phyloP scores from a whole-genome alignment of 2,797 vertebrate genomes.

The Cuculus canorus region DNA sequence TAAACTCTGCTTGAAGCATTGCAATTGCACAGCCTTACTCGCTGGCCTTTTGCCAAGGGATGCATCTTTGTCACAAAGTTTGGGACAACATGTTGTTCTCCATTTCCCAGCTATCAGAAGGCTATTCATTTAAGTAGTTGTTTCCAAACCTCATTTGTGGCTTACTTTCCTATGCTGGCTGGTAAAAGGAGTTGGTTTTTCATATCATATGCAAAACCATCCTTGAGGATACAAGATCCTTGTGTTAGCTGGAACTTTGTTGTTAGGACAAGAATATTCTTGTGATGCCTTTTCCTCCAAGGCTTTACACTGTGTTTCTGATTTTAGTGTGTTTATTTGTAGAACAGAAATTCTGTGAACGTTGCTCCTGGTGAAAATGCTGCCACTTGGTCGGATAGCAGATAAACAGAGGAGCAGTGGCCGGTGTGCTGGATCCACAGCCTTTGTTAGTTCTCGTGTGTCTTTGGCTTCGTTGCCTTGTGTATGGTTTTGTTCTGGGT shows the following conservation, averaged over 20 bases:
- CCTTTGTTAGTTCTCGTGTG: rapidly evolving
- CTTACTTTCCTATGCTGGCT: not conserved
- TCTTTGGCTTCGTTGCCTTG: not conserved
- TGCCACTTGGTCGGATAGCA: not conserved
- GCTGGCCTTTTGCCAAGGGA: not conserved
- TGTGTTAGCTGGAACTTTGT: not conserved
- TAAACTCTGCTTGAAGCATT: not conserved
- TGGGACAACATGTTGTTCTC: not conserved
- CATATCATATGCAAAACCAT: not conserved
- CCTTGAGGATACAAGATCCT: not conserved
- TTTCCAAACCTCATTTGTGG: not conserved
- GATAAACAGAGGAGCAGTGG: not conserved
- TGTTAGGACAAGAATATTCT: not conserved
- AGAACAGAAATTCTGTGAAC: not conserved
- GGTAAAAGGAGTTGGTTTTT: not conserved
- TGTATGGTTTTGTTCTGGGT: not conserved
- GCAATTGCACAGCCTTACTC: not conserved
- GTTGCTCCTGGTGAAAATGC: not conserved
- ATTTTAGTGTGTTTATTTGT: not conserved
- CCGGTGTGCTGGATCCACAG: not conserved
- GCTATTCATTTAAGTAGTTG: not conserved
- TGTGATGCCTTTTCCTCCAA: not conserved
- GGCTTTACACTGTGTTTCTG: not conserved
- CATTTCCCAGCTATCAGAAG: not conserved
- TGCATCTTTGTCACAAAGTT: not conserved